Percentiles rank a stretch among this genome's conserved stretches.
Conservation (phyloP, 1,140 invertebrate genomes). For the Bathynomus jamesi region DNA sequence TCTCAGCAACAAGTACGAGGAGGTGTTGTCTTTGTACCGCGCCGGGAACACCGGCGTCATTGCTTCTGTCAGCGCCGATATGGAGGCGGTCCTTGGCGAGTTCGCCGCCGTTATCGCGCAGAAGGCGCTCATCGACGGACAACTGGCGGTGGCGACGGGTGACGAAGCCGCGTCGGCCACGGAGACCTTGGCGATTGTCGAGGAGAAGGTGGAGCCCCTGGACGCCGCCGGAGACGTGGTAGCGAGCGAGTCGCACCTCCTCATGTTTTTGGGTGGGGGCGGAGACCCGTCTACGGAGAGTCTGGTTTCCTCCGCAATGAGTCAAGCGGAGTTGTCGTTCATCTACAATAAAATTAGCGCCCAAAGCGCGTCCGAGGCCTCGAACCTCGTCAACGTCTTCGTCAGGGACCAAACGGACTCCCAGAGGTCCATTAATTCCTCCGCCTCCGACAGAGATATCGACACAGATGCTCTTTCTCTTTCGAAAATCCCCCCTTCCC, state of each 20-base stretch:
- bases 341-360: conserved; percentile 23
- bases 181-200: conserved; percentile 28
- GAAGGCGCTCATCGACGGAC: conserved; percentile 64
- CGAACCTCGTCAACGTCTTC: conserved; percentile 11
- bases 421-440: too few relatives aligned
- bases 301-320: conserved; percentile 31
- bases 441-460: too few relatives aligned
- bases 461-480: too few relatives aligned
- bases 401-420: not conserved
- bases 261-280: conserved; percentile 34
- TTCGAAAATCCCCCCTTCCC: conserved; percentile 27
- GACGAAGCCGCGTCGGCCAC: conserved; percentile 17
- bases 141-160: conserved; percentile 42
- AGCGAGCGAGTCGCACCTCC: conserved; percentile 34
- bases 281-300: conserved; percentile 32
- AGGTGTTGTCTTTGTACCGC: conserved; percentile 41
- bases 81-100: conserved; percentile 51
- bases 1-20: conserved; percentile 56
- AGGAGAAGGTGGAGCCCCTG: conserved; percentile 28
- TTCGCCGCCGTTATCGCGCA: conserved; percentile 66
- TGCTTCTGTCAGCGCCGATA: conserved; percentile 23
- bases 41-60: conserved; percentile 32
- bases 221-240: conserved; percentile 33
- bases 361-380: conserved; percentile 11
- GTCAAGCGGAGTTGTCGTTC: conserved; percentile 34